These are phyloP conservation scores for Cassiopea andromeda DNA, from an alignment of 30 jellyfish, hydroid and myxozoan species.

Conservation along the genomic window DNA sequence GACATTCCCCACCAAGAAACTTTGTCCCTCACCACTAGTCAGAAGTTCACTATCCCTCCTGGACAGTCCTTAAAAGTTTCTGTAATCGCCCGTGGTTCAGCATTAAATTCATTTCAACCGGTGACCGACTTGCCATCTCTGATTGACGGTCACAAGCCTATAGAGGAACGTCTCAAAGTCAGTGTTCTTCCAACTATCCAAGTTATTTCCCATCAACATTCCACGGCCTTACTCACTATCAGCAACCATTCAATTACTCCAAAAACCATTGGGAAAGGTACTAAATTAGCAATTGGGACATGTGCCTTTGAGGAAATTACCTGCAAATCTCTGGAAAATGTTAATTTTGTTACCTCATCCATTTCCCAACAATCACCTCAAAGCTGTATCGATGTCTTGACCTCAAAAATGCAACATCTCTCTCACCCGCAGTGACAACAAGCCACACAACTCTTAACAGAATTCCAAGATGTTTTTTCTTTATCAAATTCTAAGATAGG, in stretches of 20 bases:
- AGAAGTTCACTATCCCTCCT: slow-evolving; percentile 1
- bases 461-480: slow-evolving; percentile 40
- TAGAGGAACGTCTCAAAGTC: slow-evolving; percentile 27
- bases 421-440: slow-evolving; percentile 38
- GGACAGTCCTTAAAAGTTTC: slow-evolving; percentile 25
- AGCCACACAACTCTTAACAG: slow-evolving; percentile 37
- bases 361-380: slow-evolving; percentile 2
- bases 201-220: slow-evolving; percentile 3
- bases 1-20: slow-evolving; percentile 15
- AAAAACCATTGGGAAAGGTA: slow-evolving; percentile 28
- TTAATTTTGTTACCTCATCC: not conserved
- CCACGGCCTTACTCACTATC: not conserved
- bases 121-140: slow-evolving; percentile 10
- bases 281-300: slow-evolving; percentile 13
- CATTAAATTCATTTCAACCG: slow-evolving; percentile 26
- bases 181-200: slow-evolving; percentile 8
- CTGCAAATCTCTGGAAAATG: not conserved
- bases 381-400: not conserved
- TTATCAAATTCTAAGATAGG: slow-evolving; percentile 42
- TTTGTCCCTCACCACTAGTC: not conserved
- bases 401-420: slow-evolving; percentile 43
- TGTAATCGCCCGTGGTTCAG: slow-evolving; percentile 10
- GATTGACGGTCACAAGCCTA: slow-evolving; percentile 23
- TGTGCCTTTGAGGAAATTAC: slow-evolving; percentile 15
- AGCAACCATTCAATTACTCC: slow-evolving; percentile 3